A percentile compares a stretch with the other conserved stretches of the same genome.
phyloP scores from a whole-genome alignment of 1,140 invertebrate species.

The Meloidogyne chitwoodi region DNA sequence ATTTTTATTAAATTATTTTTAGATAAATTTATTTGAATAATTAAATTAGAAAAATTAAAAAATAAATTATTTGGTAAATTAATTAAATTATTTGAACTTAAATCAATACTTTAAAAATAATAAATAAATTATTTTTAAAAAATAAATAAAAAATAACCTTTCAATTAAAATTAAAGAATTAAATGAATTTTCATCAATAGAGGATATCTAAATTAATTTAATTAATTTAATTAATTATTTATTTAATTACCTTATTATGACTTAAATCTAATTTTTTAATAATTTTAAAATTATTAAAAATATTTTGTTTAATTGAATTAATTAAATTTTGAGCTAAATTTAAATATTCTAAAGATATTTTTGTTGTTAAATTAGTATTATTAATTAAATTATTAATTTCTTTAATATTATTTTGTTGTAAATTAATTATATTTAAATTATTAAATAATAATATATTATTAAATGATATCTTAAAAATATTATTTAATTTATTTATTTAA shows the following conservation, averaged over 20 bases:
- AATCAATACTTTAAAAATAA: not conserved
- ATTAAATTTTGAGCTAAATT: conserved; percentile 35
- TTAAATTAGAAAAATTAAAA: not conserved
- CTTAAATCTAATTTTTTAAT: conserved; percentile 36
- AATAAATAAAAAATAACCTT: not conserved
- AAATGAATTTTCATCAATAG: not conserved
- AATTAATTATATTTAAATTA: conserved; percentile 28
- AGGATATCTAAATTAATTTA: not conserved
- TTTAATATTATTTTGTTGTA: conserved; percentile 44
- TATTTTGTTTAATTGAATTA: conserved; percentile 6
- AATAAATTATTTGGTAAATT: not conserved
- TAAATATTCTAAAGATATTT: conserved; percentile 1
- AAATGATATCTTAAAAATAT: conserved; percentile 38
- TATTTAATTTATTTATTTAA: not conserved
- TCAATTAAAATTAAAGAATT: not conserved
- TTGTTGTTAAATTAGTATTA: conserved; percentile 27
- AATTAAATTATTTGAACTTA: not conserved
- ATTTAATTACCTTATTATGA: conserved; percentile 34
- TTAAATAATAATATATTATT: conserved; percentile 23
- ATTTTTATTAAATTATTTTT: not conserved
- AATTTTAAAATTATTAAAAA: conserved; percentile 33
- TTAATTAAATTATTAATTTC: conserved; percentile 26
- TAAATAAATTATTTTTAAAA: not conserved
- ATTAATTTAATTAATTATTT: not conserved
- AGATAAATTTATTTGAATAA: not conserved